phyloP scores from a whole-genome alignment of 2,113 vertebrate genomes.

The Montifringilla adamsi region DNA sequence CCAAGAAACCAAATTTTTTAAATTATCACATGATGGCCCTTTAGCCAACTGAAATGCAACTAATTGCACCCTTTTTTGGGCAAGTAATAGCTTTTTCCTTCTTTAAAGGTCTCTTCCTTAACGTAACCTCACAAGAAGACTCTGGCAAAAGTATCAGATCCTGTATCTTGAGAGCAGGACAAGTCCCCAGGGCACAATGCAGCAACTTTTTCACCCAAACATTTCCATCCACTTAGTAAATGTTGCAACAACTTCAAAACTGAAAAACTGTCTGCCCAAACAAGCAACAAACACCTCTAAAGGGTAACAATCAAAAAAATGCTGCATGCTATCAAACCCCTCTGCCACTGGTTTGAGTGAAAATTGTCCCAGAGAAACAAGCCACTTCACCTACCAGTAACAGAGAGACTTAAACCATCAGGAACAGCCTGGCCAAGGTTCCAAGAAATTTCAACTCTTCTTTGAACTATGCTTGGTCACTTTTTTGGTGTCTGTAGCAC shows the following conservation, averaged over 20 bases:
- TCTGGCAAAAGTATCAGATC: neutral
- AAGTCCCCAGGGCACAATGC: neutral
- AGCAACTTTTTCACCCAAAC: neutral
- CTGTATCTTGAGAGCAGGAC: neutral
- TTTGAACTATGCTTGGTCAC: neutral
- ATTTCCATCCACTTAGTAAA: neutral
- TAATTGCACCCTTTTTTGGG: neutral
- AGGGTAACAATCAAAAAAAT: neutral
- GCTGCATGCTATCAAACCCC: neutral
- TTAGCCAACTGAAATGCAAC: neutral
- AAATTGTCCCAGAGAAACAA: neutral
- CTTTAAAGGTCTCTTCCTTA: neutral
- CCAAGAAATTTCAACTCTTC: neutral
- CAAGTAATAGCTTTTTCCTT: neutral
- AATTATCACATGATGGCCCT: slow-evolving; percentile 1
- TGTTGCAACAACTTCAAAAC: neutral
- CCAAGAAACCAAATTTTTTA: neutral
- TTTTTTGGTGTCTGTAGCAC: neutral
- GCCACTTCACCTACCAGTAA: neutral
- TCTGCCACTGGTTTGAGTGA: neutral
- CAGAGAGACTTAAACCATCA: neutral
- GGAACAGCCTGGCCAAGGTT: neutral
- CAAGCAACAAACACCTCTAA: neutral
- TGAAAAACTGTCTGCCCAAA: neutral
- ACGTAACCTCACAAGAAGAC: neutral